phyloP scores from a whole-genome alignment of 2,797 vertebrate species.

The Halcyon badia region DNA sequence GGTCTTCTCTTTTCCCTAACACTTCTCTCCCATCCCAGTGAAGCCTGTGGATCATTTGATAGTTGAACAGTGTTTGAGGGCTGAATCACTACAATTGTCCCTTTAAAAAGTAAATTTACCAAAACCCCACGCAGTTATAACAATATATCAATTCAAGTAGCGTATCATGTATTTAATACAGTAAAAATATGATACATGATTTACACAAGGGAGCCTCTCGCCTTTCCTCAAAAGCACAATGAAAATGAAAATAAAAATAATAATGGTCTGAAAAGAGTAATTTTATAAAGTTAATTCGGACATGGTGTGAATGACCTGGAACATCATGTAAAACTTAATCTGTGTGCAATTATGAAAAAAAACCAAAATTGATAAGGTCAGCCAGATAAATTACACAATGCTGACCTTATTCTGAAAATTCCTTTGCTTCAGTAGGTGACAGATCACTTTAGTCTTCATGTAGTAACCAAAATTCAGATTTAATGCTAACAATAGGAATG shows the following conservation, averaged over 20 bases:
- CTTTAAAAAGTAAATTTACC: neutral
- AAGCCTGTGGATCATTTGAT: neutral
- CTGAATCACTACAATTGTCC: neutral
- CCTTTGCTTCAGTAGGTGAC: constrained; percentile 48
- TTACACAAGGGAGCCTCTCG: neutral
- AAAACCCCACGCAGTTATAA: fast-evolving
- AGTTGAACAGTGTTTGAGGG: neutral
- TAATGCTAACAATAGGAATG: constrained; percentile 60
- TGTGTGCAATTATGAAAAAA: neutral
- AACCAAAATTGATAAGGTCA: neutral
- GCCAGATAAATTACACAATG: constrained; percentile 33
- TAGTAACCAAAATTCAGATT: constrained; percentile 62
- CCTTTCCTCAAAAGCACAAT: neutral
- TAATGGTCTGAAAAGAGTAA: neutral
- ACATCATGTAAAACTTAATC: neutral
- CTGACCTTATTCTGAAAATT: constrained; percentile 54
- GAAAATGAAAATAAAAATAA: neutral
- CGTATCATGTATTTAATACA: neutral
- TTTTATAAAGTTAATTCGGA: neutral
- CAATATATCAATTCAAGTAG: neutral
- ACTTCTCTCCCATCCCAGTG: neutral
- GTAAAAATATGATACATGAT: neutral
- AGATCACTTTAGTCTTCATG: constrained; percentile 37
- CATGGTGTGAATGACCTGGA: neutral
- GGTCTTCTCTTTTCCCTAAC: neutral